A percentile compares a stretch with the other conserved stretches of the same genome.
phyloP scores from a whole-genome alignment of 2,113 vertebrate species.

The Xiphophorus couchianus region DNA sequence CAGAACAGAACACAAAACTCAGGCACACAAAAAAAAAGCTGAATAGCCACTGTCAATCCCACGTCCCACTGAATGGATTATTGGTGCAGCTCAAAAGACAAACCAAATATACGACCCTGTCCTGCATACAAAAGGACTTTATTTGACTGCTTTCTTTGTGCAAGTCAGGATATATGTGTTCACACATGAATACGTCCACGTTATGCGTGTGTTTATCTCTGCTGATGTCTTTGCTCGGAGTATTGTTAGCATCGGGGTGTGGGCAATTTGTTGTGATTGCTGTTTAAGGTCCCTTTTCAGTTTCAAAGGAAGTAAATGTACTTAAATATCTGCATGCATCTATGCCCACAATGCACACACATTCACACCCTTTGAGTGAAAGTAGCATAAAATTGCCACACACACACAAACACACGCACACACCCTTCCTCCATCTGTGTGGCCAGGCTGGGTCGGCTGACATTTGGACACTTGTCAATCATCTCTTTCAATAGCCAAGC shows the following conservation, averaged over 20 bases:
- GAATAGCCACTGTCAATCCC: constrained; percentile 33
- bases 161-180: constrained; percentile 15
- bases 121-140: constrained; percentile 60
- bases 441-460: constrained; percentile 77
- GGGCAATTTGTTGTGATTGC: constrained; percentile 30
- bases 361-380: constrained; percentile 55
- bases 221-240: constrained; percentile 12
- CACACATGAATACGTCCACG: constrained; percentile 20
- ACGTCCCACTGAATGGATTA: constrained; percentile 61
- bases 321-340: constrained; percentile 11
- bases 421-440: constrained; percentile 54
- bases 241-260: constrained; percentile 14
- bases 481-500: constrained; percentile 80
- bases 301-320: constrained; percentile 2
- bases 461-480: constrained; percentile 84
- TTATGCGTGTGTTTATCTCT: constrained; percentile 16
- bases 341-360: constrained; percentile 35
- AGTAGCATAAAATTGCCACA: constrained; percentile 61
- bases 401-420: neutral
- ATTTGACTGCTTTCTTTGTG: constrained; percentile 51
- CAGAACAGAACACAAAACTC: constrained; percentile 20
- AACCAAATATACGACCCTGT: constrained; percentile 61
- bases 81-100: constrained; percentile 55
- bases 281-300: constrained; percentile 29
- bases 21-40: constrained; percentile 2